These are phyloP conservation scores for Dicranocentrus wangi DNA, from an alignment of 2,888 invertebrate species.

Conservation along the genomic window DNA sequence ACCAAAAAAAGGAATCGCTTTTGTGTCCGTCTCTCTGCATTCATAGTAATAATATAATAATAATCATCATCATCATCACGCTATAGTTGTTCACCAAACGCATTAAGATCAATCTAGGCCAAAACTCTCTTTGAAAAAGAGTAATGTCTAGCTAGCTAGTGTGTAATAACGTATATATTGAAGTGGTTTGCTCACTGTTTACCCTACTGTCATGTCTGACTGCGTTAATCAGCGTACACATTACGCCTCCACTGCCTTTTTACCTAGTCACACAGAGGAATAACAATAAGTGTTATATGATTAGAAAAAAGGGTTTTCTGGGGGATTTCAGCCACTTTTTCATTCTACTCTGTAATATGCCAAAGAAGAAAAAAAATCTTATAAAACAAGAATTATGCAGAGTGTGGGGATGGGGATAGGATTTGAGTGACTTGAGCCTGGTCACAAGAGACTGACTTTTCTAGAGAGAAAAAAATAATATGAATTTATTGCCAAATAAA, in stretches of 20 bases:
- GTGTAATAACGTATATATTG: not conserved
- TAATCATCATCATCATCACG: too few relatives aligned
- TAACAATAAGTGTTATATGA: not conserved
- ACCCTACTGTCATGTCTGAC: conserved; percentile 19
- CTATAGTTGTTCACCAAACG: too few relatives aligned
- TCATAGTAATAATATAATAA: not conserved
- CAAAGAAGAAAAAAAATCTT: not conserved
- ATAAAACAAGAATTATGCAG: too few relatives aligned
- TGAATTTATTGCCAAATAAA: conserved; percentile 11
- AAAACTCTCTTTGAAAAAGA: conserved; percentile 26
- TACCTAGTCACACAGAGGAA: not conserved
- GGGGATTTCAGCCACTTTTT: not conserved
- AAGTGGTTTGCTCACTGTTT: not conserved
- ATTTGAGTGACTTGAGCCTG: not conserved
- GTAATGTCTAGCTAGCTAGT: not conserved
- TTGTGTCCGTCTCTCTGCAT: not conserved
- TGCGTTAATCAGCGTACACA: conserved; percentile 22
- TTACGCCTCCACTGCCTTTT: conserved; percentile 9
- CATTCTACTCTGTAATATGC: conserved; percentile 1
- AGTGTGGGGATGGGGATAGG: conserved; percentile 1
- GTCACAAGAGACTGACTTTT: conserved; percentile 19
- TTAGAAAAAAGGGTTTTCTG: too few relatives aligned
- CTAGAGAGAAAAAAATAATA: not conserved
- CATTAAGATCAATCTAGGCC: conserved; percentile 19
- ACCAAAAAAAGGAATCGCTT: not conserved